Evolutionary conservation across 2,113 vertebrate genomes (phyloP).

Genomic region (Psilopogon haemacephalus): DNA sequence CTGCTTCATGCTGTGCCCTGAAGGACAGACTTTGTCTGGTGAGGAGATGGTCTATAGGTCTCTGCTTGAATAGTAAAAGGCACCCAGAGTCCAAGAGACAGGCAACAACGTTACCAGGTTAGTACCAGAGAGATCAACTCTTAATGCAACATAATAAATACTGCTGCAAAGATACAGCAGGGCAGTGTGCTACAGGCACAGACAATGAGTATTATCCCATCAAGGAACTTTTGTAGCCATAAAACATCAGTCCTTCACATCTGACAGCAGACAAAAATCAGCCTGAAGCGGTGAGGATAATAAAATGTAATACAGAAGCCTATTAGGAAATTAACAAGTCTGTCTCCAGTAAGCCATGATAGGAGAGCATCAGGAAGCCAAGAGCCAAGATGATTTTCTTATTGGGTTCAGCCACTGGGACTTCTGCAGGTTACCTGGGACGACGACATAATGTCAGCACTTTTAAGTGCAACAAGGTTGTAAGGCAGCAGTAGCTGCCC

Average conservation of each 20-base stretch:
- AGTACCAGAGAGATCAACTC: not conserved
- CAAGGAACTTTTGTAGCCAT: not conserved
- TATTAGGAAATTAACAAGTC: not conserved
- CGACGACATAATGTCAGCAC: not conserved
- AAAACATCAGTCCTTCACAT: not conserved
- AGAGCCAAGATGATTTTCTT: not conserved
- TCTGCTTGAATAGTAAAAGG: not conserved
- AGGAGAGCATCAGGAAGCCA: not conserved
- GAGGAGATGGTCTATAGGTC: not conserved
- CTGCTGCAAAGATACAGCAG: not conserved
- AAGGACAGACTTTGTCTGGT: not conserved
- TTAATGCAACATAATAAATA: not conserved
- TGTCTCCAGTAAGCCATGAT: not conserved
- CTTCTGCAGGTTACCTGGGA: not conserved
- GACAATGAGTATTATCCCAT: not conserved
- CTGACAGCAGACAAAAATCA: not conserved
- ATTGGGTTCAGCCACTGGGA: not conserved
- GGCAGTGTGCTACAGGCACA: not conserved
- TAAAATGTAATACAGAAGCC: not conserved
- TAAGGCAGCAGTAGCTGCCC: conserved; percentile 2
- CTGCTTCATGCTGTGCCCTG: not conserved
- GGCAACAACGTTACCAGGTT: not conserved
- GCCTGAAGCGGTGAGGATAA: not conserved
- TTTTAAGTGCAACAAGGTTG: not conserved
- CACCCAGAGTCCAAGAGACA: not conserved